Conservation (phyloP, 2,888 invertebrate genomes). For the Cordilura impudica region DNA sequence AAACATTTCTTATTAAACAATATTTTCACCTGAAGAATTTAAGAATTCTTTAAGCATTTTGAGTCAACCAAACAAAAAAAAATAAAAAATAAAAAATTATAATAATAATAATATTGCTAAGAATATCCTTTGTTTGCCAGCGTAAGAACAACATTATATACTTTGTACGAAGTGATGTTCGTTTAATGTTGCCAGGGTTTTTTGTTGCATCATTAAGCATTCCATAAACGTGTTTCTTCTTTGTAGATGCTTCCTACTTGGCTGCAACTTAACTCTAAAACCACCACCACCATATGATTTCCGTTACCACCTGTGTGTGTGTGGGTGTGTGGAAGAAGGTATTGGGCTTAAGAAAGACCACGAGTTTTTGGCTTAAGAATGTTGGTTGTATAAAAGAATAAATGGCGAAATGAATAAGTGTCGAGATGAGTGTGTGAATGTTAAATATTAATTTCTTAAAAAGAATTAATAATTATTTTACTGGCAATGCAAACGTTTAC, state of each 20-base stretch:
- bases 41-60: constrained; percentile 56
- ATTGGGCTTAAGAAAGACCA: not conserved
- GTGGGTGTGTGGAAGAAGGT: not conserved
- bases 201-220: constrained; percentile 54
- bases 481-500: not conserved
- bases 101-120: too few species aligned
- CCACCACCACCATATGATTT: constrained; percentile 57
- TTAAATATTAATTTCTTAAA: not conserved
- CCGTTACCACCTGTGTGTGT: constrained; percentile 47
- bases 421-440: not conserved
- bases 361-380: not conserved
- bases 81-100: too few species aligned
- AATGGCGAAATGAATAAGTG: not conserved
- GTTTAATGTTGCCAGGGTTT: not conserved
- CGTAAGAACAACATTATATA: constrained; percentile 14
- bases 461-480: constrained; percentile 25
- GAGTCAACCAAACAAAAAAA: too few species aligned
- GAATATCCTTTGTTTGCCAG: not conserved
- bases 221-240: constrained; percentile 61
- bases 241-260: constrained; percentile 4
- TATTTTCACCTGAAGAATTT: constrained; percentile 15
- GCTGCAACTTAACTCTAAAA: constrained; percentile 13
- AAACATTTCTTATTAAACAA: not conserved
- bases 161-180: constrained; percentile 24
- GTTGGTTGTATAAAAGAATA: not conserved